Percentiles rank a stretch among this genome's conserved stretches.
Conservation (phyloP, 2,797 vertebrate genomes). For the Zonotrichia albicollis region DNA sequence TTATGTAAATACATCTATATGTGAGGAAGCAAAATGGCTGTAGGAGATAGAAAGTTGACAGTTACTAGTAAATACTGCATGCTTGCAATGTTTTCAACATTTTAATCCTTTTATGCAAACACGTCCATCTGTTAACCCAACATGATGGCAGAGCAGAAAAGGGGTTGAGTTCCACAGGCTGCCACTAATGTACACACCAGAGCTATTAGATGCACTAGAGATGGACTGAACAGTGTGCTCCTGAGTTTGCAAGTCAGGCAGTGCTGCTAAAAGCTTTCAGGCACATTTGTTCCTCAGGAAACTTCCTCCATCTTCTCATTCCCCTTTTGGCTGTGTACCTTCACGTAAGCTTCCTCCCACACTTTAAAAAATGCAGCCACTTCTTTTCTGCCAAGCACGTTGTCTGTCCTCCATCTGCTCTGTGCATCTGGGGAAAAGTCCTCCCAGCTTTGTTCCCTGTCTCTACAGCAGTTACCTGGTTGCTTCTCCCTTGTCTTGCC, state of each 20-base stretch:
- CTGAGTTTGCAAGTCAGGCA: not conserved
- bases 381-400: not conserved
- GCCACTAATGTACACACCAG: not conserved
- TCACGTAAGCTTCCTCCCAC: not conserved
- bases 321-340: not conserved
- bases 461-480: not conserved
- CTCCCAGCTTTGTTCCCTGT: not conserved
- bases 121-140: not conserved
- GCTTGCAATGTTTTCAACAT: not conserved
- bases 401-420: not conserved
- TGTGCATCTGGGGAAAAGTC: not conserved
- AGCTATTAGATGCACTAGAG: not conserved
- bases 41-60: slow-evolving; percentile 12
- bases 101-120: slow-evolving; percentile 10
- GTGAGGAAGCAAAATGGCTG: slow-evolving; percentile 35
- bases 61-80: not conserved
- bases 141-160: not conserved
- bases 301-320: not conserved
- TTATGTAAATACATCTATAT: slow-evolving; percentile 35
- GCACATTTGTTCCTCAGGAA: not conserved
- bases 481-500: not conserved
- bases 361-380: not conserved
- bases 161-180: not conserved
- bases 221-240: not conserved
- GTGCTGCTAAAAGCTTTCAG: not conserved